Conservation (phyloP, 2,888 invertebrate genomes). For the Apodemia mormo region DNA sequence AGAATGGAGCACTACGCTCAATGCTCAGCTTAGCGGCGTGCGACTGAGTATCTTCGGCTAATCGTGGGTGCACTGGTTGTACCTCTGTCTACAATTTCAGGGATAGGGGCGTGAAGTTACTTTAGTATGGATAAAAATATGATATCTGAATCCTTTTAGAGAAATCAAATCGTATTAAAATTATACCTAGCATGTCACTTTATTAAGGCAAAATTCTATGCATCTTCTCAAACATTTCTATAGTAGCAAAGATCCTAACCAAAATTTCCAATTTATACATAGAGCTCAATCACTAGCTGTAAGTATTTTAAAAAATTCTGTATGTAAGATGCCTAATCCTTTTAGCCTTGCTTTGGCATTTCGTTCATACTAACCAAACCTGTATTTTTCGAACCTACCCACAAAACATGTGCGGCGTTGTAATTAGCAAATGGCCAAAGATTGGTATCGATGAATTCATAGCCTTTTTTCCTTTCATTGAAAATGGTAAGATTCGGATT, state of each 20-base stretch:
- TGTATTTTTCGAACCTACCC: constrained; percentile 37
- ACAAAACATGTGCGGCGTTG: constrained; percentile 54
- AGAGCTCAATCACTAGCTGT: neutral
- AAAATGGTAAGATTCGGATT: constrained; percentile 4
- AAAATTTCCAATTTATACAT: neutral
- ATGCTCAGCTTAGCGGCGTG: too few relatives aligned
- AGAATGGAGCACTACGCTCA: too few relatives aligned
- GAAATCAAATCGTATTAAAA: too few relatives aligned
- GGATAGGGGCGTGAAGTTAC: too few relatives aligned
- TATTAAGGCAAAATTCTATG: neutral
- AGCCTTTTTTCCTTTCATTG: constrained; percentile 31
- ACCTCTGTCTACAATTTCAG: too few relatives aligned
- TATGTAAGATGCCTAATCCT: constrained; percentile 10
- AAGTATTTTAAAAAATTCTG: neutral
- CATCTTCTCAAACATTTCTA: neutral
- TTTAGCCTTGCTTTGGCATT: constrained; percentile 3
- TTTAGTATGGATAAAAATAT: too few relatives aligned
- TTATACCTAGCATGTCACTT: too few relatives aligned
- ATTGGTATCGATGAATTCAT: constrained; percentile 41
- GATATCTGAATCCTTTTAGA: too few relatives aligned
- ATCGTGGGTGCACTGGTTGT: too few relatives aligned
- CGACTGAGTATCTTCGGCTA: too few relatives aligned
- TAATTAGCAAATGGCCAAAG: constrained; percentile 76
- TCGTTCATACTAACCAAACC: constrained; percentile 31
- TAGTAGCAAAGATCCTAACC: neutral